Conservation (phyloP, 2,113 vertebrate genomes). For the Phalacrocorax aristotelis region DNA sequence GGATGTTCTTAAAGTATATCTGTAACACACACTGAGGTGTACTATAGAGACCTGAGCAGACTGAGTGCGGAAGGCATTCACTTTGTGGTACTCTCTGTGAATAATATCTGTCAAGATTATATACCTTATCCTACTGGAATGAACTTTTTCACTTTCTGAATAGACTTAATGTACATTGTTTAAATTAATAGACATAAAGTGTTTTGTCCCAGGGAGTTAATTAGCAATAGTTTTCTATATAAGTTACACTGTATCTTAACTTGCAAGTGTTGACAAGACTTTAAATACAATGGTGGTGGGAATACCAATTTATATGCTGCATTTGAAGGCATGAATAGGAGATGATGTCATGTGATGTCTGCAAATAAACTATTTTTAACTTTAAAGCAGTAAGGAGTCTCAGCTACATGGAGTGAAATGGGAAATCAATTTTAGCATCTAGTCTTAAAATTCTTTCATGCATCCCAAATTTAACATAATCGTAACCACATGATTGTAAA, state of each 20-base stretch:
- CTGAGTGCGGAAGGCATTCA: background rate
- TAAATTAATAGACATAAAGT: background rate
- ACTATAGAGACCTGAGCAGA: background rate
- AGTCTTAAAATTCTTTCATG: background rate
- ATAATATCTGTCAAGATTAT: background rate
- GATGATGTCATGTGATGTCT: background rate
- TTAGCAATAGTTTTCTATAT: background rate
- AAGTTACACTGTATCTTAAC: background rate
- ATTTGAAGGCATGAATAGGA: background rate
- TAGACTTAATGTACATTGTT: background rate
- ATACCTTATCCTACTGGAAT: background rate
- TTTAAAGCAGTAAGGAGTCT: background rate
- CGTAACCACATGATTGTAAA: background rate
- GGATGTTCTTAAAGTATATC: background rate
- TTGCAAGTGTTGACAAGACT: background rate
- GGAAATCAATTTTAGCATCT: background rate
- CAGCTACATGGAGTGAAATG: background rate
- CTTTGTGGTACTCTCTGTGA: background rate
- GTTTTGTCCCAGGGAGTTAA: background rate
- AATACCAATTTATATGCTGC: background rate
- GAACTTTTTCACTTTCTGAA: background rate
- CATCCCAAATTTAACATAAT: background rate
- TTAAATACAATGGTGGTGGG: background rate
- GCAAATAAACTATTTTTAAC: background rate
- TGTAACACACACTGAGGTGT: background rate